Base-by-base conservation (phyloP, 2,113 vertebrate genomes). In the Opisthocomus hoazin region DNA sequence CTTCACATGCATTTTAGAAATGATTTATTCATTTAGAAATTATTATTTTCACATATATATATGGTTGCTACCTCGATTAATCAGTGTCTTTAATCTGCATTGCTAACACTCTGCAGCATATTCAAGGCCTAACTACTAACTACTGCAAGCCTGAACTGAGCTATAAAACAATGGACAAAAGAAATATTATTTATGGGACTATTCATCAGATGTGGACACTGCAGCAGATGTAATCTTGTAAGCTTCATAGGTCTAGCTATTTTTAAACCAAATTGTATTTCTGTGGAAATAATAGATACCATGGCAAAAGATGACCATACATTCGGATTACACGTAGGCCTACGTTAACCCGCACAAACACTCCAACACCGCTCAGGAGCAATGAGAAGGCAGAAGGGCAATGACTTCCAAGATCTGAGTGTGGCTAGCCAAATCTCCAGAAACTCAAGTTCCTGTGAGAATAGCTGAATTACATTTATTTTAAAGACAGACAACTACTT, bases 231-330 rank as follows among this genome's bases (percentile, higher is more conserved):
- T 88, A 98, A 96, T 94, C 92, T 94, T 15, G 2, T 78, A 96
- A 90, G 82, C 90, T 95, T 94, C 93, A 95, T 0, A 95, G 75
- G 75, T 69, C 88, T 86, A 94, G 90, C 89, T 97, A 94, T 95
- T 97, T 97, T 97, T 71, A 97, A 97, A 97, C 90, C 94, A 88
- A 90, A 96, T 68, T 89, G 81, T 94, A 91, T 94, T 97, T 97
- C 97, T 94, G 64, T 81, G 80, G 84, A 96, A 97, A 96, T 89
- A 97, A 97, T 77, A 97, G 88, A 96, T 70, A 92, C 82, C 74
- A 94, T 1, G 45, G 57, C 22, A 36, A 82, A 81, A 79, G 61
- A 95, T 34, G 37, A 96, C 68, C 30, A 94, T 95, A 96, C 94
- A 97, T 96, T 86, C 71, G 92, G 68, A 97, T 94, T 94, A 96